Percentiles rank a stretch among this genome's conserved stretches.
phyloP scores from a whole-genome alignment of 2,888 invertebrate genomes.

The Nebria brevicollis region DNA sequence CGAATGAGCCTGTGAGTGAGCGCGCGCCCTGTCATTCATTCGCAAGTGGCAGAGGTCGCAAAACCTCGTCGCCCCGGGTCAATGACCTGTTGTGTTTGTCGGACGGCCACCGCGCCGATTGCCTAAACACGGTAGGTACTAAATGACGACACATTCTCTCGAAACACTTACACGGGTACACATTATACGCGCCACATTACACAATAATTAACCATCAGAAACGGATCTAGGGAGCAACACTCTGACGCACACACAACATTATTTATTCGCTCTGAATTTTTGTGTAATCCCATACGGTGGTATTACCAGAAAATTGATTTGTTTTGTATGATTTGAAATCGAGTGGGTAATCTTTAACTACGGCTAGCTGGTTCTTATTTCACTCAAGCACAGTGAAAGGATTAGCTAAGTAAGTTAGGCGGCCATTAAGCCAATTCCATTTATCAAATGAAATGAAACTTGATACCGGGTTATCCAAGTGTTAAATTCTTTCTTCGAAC shows the following conservation, averaged over 20 bases:
- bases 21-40: conserved; percentile 30
- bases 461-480: background rate
- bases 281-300: too few species aligned
- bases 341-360: background rate
- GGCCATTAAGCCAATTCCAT: background rate
- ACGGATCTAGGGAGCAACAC: background rate
- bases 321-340: background rate
- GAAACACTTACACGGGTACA: background rate
- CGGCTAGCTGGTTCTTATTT: background rate
- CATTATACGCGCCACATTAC: background rate
- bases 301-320: too few species aligned
- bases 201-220: background rate
- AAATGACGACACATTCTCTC: conserved; percentile 9
- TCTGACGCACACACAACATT: background rate
- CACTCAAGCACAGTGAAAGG: background rate
- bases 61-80: conserved; percentile 26
- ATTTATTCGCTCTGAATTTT: background rate
- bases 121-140: conserved; percentile 18
- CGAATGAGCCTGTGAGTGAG: background rate
- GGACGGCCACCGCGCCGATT: background rate
- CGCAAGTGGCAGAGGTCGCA: conserved; percentile 40
- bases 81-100: conserved; percentile 18
- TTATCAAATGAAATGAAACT: conserved; percentile 1
- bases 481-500: conserved; percentile 1
- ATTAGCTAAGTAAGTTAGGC: background rate